Evolutionary conservation across 2,113 vertebrate genomes (phyloP).

Genomic region (Irena cyanogastra): DNA sequence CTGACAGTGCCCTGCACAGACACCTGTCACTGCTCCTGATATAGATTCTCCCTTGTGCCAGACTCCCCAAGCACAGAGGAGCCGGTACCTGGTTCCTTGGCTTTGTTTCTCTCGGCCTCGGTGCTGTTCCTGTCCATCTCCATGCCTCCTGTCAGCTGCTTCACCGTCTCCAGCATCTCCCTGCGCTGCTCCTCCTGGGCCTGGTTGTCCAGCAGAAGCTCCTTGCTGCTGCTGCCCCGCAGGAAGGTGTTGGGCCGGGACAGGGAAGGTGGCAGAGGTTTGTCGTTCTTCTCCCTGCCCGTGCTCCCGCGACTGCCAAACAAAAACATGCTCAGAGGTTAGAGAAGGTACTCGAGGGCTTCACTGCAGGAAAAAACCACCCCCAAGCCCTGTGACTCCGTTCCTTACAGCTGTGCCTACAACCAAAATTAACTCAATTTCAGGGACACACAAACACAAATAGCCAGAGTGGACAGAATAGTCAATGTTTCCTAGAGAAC

Average conservation of each 20-base stretch:
- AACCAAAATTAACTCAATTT: not conserved
- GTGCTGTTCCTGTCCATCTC: constrained; percentile 76
- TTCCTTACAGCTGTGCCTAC: not conserved
- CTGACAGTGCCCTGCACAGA: not conserved
- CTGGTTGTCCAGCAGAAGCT: constrained; percentile 82
- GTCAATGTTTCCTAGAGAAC: not conserved
- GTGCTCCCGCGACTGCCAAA: constrained; percentile 75
- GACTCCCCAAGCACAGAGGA: fast-evolving
- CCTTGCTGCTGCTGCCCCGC: constrained; percentile 82
- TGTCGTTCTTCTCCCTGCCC: constrained; percentile 88
- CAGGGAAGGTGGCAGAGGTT: constrained; percentile 70
- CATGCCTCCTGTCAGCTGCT: constrained; percentile 75
- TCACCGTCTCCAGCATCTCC: constrained; percentile 80
- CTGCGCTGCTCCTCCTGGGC: constrained; percentile 79
- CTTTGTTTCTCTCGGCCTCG: constrained; percentile 71
- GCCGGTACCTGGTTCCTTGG: constrained; percentile 78
- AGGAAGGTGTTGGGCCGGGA: constrained; percentile 76
- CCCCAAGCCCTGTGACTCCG: not conserved
- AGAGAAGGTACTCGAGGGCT: fast-evolving
- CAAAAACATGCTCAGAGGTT: fast-evolving
- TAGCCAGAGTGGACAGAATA: not conserved
- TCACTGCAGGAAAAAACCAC: not conserved
- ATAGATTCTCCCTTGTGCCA: not conserved
- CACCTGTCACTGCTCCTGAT: not conserved
- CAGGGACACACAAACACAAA: not conserved